Conservation (phyloP, 2,888 invertebrate species). For the Ichneumon xanthorius region DNA sequence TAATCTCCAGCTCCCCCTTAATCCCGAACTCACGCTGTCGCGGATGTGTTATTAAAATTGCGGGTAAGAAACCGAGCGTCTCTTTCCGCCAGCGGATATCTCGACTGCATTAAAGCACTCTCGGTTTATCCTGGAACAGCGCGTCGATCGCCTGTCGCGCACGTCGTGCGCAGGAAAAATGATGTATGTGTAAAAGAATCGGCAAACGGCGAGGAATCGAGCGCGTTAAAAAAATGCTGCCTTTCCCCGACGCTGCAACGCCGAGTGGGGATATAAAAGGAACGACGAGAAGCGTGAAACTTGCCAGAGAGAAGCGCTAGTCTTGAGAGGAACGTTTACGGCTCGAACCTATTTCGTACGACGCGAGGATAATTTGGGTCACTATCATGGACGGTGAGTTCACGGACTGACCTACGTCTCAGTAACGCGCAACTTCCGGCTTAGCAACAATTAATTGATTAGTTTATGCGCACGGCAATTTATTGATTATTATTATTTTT, state of each 20-base stretch:
- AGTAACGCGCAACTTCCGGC: slow-evolving; percentile 11
- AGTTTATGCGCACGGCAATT: not conserved
- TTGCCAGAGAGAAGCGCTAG: slow-evolving; percentile 34
- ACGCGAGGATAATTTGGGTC: slow-evolving; percentile 31
- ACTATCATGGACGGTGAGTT: slow-evolving; percentile 67
- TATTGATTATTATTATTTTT: not conserved
- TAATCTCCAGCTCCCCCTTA: slow-evolving; percentile 22
- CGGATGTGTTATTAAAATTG: not conserved
- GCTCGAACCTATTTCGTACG: not conserved
- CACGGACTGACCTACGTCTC: not conserved
- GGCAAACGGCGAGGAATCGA: not conserved
- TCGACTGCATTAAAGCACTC: not conserved
- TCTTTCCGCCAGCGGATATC: not conserved
- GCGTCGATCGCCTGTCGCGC: not conserved
- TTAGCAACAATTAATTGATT: not conserved
- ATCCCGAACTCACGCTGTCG: not conserved
- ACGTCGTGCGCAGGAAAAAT: not conserved
- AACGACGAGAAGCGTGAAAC: slow-evolving; percentile 27
- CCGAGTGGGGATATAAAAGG: slow-evolving; percentile 37
- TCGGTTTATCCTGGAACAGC: slow-evolving; percentile 37
- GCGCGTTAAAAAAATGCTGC: slow-evolving; percentile 41
- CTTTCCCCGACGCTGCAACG: slow-evolving; percentile 51
- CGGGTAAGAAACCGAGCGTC: not conserved
- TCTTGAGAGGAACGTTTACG: slow-evolving; percentile 34
- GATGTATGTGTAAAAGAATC: not conserved